Conservation (phyloP, 1,140 invertebrate species). For the Matsumurasca onukii region DNA sequence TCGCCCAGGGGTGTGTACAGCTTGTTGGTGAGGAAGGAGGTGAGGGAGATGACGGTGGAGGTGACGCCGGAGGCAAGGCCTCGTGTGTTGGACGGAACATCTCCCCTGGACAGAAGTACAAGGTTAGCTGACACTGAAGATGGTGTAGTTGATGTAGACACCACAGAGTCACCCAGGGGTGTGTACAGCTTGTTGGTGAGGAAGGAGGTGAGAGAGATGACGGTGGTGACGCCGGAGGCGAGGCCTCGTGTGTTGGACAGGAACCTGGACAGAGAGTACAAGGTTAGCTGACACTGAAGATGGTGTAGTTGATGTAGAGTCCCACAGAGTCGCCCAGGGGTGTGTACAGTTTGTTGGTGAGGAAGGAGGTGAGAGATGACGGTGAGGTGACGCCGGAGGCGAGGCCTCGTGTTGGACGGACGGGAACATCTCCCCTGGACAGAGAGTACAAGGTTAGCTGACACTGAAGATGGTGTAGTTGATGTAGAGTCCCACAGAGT, state of each 20-base stretch:
- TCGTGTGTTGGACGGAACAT: slow-evolving; percentile 68
- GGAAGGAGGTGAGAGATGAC: slow-evolving; percentile 68
- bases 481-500: slow-evolving; percentile 53
- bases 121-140: slow-evolving; percentile 71
- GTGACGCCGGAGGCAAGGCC: slow-evolving; percentile 67
- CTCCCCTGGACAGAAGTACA: slow-evolving; percentile 71
- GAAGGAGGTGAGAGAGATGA: slow-evolving; percentile 71
- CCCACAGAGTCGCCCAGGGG: slow-evolving; percentile 52
- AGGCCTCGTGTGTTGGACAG: slow-evolving; percentile 66
- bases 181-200: slow-evolving; percentile 72
- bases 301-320: slow-evolving; percentile 62
- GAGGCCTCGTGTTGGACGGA: slow-evolving; percentile 64
- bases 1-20: slow-evolving; percentile 60
- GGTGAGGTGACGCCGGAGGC: slow-evolving; percentile 69
- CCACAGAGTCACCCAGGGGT: slow-evolving; percentile 53
- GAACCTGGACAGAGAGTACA: too few relatives aligned
- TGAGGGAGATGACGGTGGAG: slow-evolving; percentile 67
- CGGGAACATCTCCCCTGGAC: slow-evolving; percentile 75
- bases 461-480: slow-evolving; percentile 73
- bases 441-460: too few relatives aligned
- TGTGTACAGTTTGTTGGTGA: slow-evolving; percentile 73
- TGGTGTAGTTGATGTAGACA: slow-evolving; percentile 62
- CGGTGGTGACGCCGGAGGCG: slow-evolving; percentile 66
- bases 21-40: slow-evolving; percentile 72
- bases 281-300: slow-evolving; percentile 70